A percentile compares a stretch with the other conserved stretches of the same genome.
These are phyloP conservation scores for Stenopsyche tienmushanensis DNA, from an alignment of 1,140 invertebrate species.

Conservation along the genomic window DNA sequence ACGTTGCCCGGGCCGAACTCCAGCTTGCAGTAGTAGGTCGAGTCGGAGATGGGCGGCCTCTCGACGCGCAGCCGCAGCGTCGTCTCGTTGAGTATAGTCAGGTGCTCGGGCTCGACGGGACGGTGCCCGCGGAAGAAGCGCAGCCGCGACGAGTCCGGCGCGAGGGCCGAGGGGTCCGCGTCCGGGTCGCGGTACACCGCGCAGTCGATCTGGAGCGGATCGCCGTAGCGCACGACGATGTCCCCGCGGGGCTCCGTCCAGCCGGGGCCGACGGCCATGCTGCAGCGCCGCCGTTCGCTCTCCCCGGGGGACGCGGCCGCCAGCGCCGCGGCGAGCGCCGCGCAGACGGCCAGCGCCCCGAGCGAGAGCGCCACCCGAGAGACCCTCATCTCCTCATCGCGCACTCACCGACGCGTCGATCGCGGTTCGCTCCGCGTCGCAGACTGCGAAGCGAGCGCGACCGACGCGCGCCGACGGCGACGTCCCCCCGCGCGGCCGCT, in stretches of 20 bases:
- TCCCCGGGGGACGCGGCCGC: background rate
- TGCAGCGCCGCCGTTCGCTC: background rate
- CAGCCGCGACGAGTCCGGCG: constrained; percentile 16
- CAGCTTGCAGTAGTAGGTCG: constrained; percentile 34
- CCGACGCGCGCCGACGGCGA: background rate
- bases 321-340: background rate
- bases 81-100: constrained; percentile 22
- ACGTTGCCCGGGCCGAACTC: background rate
- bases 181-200: no score
- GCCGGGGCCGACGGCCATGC: background rate
- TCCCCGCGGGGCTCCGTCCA: background rate
- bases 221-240: background rate
- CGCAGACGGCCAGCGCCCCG: background rate
- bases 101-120: constrained; percentile 13
- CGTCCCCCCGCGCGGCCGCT: background rate
- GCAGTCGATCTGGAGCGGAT: background rate
- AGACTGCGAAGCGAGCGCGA: background rate
- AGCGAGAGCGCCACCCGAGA: no score
- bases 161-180: background rate
- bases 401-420: background rate
- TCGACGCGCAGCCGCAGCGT: constrained; percentile 22
- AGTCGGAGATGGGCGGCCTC: constrained; percentile 16
- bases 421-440: background rate
- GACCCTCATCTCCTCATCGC: background rate
- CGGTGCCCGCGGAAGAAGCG: constrained; percentile 26